phyloP scores from a whole-genome alignment of 1,140 invertebrate species.

The Philopotamus ludificatus region DNA sequence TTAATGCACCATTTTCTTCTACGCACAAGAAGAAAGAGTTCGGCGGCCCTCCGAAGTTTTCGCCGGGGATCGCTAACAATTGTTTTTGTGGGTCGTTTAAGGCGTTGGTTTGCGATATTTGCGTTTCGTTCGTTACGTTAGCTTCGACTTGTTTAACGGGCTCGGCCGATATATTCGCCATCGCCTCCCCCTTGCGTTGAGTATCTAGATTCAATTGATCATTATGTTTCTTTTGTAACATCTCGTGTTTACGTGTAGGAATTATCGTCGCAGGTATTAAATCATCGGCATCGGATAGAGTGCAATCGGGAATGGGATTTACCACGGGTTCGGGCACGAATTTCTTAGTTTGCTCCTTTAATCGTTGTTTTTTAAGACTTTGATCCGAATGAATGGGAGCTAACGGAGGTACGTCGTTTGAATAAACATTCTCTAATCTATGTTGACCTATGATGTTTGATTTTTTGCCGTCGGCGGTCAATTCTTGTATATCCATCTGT shows the following conservation, averaged over 20 bases:
- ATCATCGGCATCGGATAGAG: slow-evolving; percentile 46
- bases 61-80: slow-evolving; percentile 66
- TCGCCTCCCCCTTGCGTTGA: neutral
- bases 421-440: slow-evolving; percentile 44
- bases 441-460: slow-evolving; percentile 13
- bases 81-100: slow-evolving; percentile 54
- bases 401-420: slow-evolving; percentile 7
- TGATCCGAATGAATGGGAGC: slow-evolving; percentile 28
- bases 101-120: slow-evolving; percentile 33
- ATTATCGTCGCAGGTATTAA: slow-evolving; percentile 51
- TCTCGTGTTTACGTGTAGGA: slow-evolving; percentile 48
- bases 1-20: slow-evolving; percentile 68
- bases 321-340: too few relatives aligned
- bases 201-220: neutral
- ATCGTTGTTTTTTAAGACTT: neutral
- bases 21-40: slow-evolving; percentile 63
- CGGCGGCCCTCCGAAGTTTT: slow-evolving; percentile 63
- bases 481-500: slow-evolving; percentile 25
- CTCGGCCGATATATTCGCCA: too few relatives aligned
- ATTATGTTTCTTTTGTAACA: neutral
- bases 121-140: neutral
- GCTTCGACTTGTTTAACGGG: neutral
- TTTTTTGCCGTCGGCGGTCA: neutral
- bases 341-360: too few relatives aligned
- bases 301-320: slow-evolving; percentile 36